Evolutionary conservation across 2,113 vertebrate species (phyloP).

Genomic region (Actenoides lindsayi): DNA sequence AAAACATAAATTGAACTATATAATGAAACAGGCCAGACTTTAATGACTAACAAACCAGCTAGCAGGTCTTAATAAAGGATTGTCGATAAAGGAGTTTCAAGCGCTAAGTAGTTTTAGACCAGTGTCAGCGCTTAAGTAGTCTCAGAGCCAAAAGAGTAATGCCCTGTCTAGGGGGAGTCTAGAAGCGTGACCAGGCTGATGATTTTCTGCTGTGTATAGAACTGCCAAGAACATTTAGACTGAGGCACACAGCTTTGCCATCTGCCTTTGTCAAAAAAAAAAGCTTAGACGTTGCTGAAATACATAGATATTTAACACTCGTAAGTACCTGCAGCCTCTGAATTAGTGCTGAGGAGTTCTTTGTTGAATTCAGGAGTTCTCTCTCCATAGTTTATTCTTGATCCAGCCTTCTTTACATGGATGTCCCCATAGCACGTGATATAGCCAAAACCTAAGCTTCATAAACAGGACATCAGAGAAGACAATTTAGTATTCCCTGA

Average conservation of each 20-base stretch:
- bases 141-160: not conserved
- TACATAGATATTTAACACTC: not conserved
- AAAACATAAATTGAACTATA: not conserved
- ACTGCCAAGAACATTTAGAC: not conserved
- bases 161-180: not conserved
- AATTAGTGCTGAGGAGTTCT: not conserved
- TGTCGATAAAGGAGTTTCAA: not conserved
- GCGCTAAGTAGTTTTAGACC: not conserved
- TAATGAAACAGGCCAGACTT: not conserved
- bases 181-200: not conserved
- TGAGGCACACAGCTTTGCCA: not conserved
- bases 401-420: not conserved
- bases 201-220: not conserved
- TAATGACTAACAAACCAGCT: not conserved
- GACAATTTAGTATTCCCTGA: not conserved
- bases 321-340: not conserved
- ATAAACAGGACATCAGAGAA: not conserved
- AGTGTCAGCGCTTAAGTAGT: not conserved
- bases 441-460: not conserved
- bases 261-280: not conserved
- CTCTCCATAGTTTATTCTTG: not conserved
- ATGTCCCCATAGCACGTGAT: rapidly evolving
- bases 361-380: not conserved
- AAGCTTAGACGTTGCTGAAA: not conserved
- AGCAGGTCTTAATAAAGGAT: not conserved